phyloP scores from a whole-genome alignment of 2,113 vertebrate genomes.

The Triplophysa siluroides region DNA sequence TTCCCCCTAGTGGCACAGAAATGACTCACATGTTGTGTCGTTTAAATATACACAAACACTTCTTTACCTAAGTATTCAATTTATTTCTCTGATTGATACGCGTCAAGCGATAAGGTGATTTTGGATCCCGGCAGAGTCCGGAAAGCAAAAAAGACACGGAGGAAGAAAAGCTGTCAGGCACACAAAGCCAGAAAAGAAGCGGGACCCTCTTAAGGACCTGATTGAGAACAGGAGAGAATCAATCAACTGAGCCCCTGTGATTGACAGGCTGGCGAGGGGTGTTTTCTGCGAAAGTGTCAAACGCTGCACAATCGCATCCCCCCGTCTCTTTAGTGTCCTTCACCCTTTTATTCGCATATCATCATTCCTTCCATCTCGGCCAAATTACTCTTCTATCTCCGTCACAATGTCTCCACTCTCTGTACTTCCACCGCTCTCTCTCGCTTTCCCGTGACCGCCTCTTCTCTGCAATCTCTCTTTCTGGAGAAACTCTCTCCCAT shows the following conservation, averaged over 20 bases:
- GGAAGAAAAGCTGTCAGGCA: conserved; percentile 56
- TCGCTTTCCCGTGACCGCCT: background rate
- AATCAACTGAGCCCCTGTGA: conserved; percentile 69
- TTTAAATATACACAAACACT: too few species aligned
- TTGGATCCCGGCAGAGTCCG: conserved; percentile 9
- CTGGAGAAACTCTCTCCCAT: conserved; percentile 53
- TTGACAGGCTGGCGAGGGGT: conserved; percentile 73
- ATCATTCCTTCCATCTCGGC: conserved; percentile 69
- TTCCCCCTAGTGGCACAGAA: too few species aligned
- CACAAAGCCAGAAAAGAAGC: conserved; percentile 56
- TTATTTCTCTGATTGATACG: conserved; percentile 42
- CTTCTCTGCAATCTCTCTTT: conserved; percentile 47
- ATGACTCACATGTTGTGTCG: too few species aligned
- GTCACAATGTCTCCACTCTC: conserved; percentile 58
- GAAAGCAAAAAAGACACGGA: background rate
- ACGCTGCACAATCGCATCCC: conserved; percentile 69
- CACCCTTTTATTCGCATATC: conserved; percentile 70
- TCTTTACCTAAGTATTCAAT: conserved; percentile 26
- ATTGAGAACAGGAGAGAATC: conserved; percentile 77
- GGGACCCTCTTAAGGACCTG: conserved; percentile 67
- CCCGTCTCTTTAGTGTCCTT: conserved; percentile 65
- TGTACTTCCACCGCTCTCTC: conserved; percentile 46
- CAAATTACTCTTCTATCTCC: conserved; percentile 60
- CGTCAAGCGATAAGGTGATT: conserved; percentile 40
- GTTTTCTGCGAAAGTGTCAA: conserved; percentile 78